Evolutionary conservation across 1,140 invertebrate genomes (phyloP).

Genomic region (Diuraphis noxia): DNA sequence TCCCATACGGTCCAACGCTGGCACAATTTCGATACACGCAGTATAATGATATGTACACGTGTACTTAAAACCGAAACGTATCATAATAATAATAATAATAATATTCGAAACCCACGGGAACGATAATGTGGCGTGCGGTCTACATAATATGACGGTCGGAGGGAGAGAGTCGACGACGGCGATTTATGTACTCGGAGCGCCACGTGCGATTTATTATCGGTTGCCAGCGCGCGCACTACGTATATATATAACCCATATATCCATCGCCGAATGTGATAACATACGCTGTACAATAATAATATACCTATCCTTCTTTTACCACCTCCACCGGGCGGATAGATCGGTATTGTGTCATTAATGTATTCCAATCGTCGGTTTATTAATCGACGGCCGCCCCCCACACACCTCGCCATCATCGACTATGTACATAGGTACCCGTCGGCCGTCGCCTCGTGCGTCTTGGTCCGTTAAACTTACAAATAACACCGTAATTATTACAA

Average conservation of each 20-base stretch:
- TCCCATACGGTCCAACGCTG: neutral
- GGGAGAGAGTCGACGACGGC: neutral
- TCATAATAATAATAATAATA: neutral
- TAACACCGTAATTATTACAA: slow-evolving; percentile 13
- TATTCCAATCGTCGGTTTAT: slow-evolving; percentile 21
- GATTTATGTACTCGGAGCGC: neutral
- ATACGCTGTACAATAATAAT: neutral
- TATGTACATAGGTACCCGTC: too few relatives aligned
- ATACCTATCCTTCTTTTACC: neutral
- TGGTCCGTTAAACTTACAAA: slow-evolving; percentile 53
- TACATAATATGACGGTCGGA: too few relatives aligned
- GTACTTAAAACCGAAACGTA: neutral
- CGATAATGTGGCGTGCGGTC: neutral
- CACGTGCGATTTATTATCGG: slow-evolving; percentile 27
- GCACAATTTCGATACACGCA: neutral
- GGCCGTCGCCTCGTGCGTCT: neutral
- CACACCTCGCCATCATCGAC: neutral
- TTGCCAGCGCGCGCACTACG: neutral
- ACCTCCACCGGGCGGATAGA: neutral
- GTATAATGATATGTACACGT: neutral
- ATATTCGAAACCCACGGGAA: neutral
- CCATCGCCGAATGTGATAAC: neutral
- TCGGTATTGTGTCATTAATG: neutral
- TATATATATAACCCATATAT: too few relatives aligned
- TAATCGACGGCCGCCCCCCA: neutral